Percentiles rank a stretch among this genome's conserved stretches.
Evolutionary conservation across 1,140 invertebrate genomes (phyloP).

Genomic region (Rhyacophila brunnea): DNA sequence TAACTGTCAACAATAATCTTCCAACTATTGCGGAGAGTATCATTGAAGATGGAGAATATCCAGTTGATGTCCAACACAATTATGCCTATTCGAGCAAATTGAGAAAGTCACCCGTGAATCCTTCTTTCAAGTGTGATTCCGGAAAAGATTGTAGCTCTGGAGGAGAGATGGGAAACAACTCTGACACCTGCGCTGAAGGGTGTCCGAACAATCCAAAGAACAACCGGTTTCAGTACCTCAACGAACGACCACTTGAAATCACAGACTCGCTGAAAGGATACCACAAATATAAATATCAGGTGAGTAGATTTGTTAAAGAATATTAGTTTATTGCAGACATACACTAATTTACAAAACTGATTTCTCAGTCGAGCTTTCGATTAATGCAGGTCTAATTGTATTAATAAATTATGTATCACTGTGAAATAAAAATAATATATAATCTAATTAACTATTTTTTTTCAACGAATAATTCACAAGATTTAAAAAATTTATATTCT

Average conservation of each 20-base stretch:
- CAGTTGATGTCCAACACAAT: conserved; percentile 22
- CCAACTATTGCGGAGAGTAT: conserved; percentile 29
- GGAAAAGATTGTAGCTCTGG: conserved; percentile 15
- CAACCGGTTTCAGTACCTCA: conserved; percentile 22
- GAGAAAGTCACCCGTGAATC: conserved; percentile 19
- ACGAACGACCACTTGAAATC: conserved; percentile 21
- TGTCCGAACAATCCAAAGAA: conserved; percentile 19
- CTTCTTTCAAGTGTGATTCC: conserved; percentile 11
- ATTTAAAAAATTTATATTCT: no score
- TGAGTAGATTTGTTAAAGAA: conserved; percentile 9
- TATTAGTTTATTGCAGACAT: background rate
- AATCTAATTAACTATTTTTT: no score
- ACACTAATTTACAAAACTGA: no score
- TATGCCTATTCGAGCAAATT: conserved; percentile 18
- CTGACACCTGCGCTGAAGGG: conserved; percentile 10
- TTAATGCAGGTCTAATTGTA: no score
- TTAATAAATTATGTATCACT: no score
- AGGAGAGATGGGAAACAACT: background rate
- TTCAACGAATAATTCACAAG: no score
- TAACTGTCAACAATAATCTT: conserved; percentile 21
- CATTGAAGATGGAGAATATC: conserved; percentile 27
- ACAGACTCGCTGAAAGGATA: conserved; percentile 26
- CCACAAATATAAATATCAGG: conserved; percentile 31
- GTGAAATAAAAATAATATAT: no score
- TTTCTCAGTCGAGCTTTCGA: background rate